A percentile compares a stretch with the other conserved stretches of the same genome.
These are phyloP conservation scores for Sternotherus odoratus DNA, from an alignment of 2,797 vertebrate genomes.

Conservation along the genomic window DNA sequence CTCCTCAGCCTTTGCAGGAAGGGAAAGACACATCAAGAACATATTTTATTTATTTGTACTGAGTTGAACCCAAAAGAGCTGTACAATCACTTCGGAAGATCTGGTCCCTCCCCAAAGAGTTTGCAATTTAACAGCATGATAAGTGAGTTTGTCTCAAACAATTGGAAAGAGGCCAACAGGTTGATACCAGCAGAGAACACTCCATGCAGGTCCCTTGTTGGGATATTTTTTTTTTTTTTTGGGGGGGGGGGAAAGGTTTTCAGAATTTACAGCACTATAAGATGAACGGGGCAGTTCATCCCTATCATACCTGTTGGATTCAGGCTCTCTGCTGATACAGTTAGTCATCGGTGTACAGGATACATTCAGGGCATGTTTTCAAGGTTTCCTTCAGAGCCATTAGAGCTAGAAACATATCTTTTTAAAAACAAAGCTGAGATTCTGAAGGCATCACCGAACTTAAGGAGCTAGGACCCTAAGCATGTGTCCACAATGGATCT, in stretches of 20 bases:
- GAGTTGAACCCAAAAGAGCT: not conserved
- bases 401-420: not conserved
- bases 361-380: accelerated
- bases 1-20: not conserved
- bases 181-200: not conserved
- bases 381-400: not conserved
- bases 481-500: accelerated
- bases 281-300: not conserved
- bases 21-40: not conserved
- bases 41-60: not conserved
- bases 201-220: not conserved
- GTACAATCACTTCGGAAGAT: not conserved
- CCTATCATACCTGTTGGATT: not conserved
- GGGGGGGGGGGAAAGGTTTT: not conserved
- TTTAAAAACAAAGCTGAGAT: not conserved
- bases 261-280: not conserved
- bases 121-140: not conserved
- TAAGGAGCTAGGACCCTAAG: not conserved
- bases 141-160: not conserved
- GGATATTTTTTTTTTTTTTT: not conserved
- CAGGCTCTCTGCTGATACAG: not conserved
- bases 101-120: not conserved
- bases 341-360: accelerated
- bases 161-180: not conserved
- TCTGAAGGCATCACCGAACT: not conserved